These are phyloP conservation scores for Eueides isabella DNA, from an alignment of 1,140 invertebrate genomes.

Conservation along the genomic window DNA sequence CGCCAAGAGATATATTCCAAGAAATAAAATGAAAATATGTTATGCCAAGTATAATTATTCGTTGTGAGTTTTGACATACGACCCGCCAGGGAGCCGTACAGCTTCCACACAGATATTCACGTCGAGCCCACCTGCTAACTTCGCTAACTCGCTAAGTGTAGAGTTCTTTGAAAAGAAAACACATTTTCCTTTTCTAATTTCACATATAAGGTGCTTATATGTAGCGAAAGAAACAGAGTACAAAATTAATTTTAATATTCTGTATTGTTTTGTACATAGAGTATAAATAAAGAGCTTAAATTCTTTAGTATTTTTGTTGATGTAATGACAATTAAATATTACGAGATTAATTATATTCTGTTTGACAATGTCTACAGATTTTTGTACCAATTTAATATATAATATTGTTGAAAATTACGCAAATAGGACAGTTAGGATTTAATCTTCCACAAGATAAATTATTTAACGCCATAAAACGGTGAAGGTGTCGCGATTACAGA, in stretches of 20 bases:
- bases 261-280: not conserved
- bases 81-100: constrained; percentile 22
- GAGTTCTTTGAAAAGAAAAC: constrained; percentile 12
- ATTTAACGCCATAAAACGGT: not conserved
- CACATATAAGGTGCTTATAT: not conserved
- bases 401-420: not conserved
- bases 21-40: constrained; percentile 18
- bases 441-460: not conserved
- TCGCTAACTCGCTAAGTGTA: constrained; percentile 25
- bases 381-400: no score
- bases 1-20: not conserved
- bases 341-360: no score
- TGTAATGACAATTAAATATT: no score
- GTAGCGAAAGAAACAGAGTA: not conserved
- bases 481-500: not conserved
- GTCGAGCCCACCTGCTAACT: constrained; percentile 34
- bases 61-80: constrained; percentile 27
- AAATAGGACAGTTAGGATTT: not conserved
- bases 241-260: not conserved
- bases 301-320: no score
- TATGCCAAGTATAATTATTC: constrained; percentile 14
- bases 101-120: constrained; percentile 19
- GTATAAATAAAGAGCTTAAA: not conserved
- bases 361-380: no score
- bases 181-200: constrained; percentile 14